phyloP scores from a whole-genome alignment of 92 coral and sea anemone species.

The Chrysogorgia sp. region DNA sequence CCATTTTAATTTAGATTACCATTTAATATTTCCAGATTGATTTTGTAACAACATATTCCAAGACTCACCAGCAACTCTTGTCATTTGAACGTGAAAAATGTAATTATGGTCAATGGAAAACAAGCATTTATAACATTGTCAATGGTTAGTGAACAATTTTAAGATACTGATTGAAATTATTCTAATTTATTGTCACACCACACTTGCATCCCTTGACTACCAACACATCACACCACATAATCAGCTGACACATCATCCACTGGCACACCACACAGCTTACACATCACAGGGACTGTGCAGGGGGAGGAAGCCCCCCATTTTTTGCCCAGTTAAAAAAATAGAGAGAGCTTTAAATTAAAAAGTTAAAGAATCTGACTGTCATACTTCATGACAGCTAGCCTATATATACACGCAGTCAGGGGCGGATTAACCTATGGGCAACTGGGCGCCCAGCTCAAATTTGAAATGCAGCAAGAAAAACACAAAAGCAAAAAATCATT shows the following conservation, averaged over 20 bases:
- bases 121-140: slow-evolving; percentile 20
- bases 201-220: neutral
- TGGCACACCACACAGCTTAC: too few relatives aligned
- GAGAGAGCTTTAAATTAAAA: too few relatives aligned
- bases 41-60: slow-evolving; percentile 75
- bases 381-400: too few relatives aligned
- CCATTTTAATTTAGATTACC: neutral
- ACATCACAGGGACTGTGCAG: too few relatives aligned
- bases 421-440: too few relatives aligned
- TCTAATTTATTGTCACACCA: neutral
- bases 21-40: slow-evolving; percentile 65
- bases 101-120: slow-evolving; percentile 16
- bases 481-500: too few relatives aligned
- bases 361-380: too few relatives aligned
- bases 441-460: too few relatives aligned
- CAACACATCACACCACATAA: neutral
- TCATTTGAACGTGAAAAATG: neutral
- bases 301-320: too few relatives aligned
- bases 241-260: neutral
- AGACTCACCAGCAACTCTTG: slow-evolving; percentile 58
- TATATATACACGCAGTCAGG: too few relatives aligned
- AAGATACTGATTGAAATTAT: neutral
- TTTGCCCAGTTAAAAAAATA: too few relatives aligned
- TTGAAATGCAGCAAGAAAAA: too few relatives aligned
- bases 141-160: neutral